Conservation (phyloP, 2,888 invertebrate genomes). For the Callyntrura sp. region DNA sequence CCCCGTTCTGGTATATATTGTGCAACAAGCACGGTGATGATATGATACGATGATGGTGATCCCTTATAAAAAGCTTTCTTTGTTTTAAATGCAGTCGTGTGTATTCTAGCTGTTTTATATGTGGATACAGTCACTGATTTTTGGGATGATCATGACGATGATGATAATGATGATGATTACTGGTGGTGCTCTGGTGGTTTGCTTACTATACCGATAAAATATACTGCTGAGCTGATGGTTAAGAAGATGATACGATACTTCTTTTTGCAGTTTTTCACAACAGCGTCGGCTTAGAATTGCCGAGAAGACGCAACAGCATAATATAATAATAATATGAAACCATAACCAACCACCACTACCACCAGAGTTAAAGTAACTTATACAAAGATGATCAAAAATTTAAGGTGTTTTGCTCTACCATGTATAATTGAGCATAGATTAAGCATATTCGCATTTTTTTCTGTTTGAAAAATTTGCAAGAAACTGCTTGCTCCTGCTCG, state of each 20-base stretch:
- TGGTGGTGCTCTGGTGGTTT: slow-evolving; percentile 42
- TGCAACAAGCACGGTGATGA: slow-evolving; percentile 15
- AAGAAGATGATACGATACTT: too few species aligned
- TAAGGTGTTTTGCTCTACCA: slow-evolving; percentile 46
- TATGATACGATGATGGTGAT: slow-evolving; percentile 45
- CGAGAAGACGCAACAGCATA: too few species aligned
- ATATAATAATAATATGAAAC: too few species aligned
- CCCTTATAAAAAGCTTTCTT: slow-evolving; percentile 14
- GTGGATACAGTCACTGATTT: slow-evolving; percentile 72
- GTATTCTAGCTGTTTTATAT: slow-evolving; percentile 63
- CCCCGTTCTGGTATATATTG: neutral
- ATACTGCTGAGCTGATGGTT: neutral
- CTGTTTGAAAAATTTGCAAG: too few species aligned
- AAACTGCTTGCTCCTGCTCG: too few species aligned
- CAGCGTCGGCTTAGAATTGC: too few species aligned
- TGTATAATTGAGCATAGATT: too few species aligned
- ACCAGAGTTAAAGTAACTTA: too few species aligned
- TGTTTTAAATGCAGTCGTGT: slow-evolving; percentile 29
- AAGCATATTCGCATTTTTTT: too few species aligned
- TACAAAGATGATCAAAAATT: too few species aligned
- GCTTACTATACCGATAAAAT: slow-evolving; percentile 14
- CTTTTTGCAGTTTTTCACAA: slow-evolving; percentile 38
- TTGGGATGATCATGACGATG: slow-evolving; percentile 60
- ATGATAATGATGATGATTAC: slow-evolving; percentile 33
- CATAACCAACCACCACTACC: too few species aligned